Evolutionary conservation across 2,888 invertebrate species (phyloP).

Genomic region (Tenthredo distinguenda): DNA sequence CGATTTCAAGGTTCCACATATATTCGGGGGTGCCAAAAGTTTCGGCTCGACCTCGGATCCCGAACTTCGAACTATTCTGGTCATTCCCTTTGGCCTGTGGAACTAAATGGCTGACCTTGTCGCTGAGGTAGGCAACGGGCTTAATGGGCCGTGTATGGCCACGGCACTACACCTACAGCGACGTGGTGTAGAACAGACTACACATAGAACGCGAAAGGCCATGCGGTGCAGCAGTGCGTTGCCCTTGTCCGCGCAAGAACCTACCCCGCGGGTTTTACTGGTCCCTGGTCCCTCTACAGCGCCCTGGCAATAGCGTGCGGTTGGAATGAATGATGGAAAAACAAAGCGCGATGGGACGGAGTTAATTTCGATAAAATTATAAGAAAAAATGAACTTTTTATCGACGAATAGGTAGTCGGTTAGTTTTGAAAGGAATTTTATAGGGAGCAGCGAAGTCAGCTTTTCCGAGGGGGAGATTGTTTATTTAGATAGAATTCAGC

Average conservation of each 20-base stretch:
- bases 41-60: neutral
- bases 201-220: slow-evolving; percentile 48
- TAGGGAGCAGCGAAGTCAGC: neutral
- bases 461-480: neutral
- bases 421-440: neutral
- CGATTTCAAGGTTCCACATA: neutral
- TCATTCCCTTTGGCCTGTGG: neutral
- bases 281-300: slow-evolving; percentile 6
- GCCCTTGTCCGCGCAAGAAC: slow-evolving; percentile 44
- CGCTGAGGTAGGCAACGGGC: slow-evolving; percentile 29
- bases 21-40: neutral
- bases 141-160: slow-evolving; percentile 34
- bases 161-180: slow-evolving; percentile 31
- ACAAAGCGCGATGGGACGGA: neutral
- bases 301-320: slow-evolving; percentile 24
- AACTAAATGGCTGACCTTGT: slow-evolving; percentile 24
- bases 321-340: slow-evolving; percentile 32
- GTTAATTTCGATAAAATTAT: neutral
- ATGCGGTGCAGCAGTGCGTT: slow-evolving; percentile 44
- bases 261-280: slow-evolving; percentile 51
- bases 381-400: neutral
- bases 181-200: neutral
- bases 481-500: neutral
- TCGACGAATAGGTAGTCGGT: neutral
- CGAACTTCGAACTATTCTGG: neutral